A percentile compares a stretch with the other conserved stretches of the same genome.
Conservation (phyloP, 2,797 vertebrate species). For the Hemibagrus guttatus region DNA sequence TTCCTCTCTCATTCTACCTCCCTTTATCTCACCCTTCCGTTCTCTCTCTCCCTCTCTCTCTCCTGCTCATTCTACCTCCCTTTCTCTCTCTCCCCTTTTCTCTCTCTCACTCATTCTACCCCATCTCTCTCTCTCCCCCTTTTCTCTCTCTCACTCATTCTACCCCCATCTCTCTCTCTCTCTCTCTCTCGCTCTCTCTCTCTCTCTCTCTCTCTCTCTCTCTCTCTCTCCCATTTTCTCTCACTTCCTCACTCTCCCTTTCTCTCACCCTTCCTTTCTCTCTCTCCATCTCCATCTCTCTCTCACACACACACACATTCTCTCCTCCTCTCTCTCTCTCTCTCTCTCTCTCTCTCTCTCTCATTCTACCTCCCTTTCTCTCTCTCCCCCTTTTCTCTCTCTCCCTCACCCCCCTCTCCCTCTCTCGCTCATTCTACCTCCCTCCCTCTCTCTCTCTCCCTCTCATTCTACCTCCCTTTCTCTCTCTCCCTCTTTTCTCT, state of each 20-base stretch:
- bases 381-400: not conserved
- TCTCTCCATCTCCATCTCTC: too few relatives aligned
- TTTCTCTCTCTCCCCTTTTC: slow-evolving; percentile 11
- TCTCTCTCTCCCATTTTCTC: too few relatives aligned
- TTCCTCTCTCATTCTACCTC: not conserved
- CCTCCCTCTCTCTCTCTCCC: not conserved
- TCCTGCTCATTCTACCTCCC: too few relatives aligned
- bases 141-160: not conserved
- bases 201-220: not conserved
- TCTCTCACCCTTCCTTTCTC: too few relatives aligned
- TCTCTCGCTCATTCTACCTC: not conserved
- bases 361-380: not conserved
- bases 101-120: not conserved
- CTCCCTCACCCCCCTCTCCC: slow-evolving; percentile 30
- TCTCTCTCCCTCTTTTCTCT: slow-evolving; percentile 9
- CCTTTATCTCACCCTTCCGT: not conserved
- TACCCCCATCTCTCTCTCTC: too few relatives aligned
- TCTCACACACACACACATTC: too few relatives aligned
- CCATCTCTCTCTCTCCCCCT: not conserved
- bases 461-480: too few relatives aligned
- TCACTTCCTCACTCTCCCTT: too few relatives aligned
- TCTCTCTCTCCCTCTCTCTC: slow-evolving; percentile 20
- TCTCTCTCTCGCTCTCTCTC: slow-evolving; percentile 21
- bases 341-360: not conserved
- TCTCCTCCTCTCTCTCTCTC: too few relatives aligned